Evolutionary conservation across 1,140 invertebrate species (phyloP).

Genomic region (Holotrichia oblita): DNA sequence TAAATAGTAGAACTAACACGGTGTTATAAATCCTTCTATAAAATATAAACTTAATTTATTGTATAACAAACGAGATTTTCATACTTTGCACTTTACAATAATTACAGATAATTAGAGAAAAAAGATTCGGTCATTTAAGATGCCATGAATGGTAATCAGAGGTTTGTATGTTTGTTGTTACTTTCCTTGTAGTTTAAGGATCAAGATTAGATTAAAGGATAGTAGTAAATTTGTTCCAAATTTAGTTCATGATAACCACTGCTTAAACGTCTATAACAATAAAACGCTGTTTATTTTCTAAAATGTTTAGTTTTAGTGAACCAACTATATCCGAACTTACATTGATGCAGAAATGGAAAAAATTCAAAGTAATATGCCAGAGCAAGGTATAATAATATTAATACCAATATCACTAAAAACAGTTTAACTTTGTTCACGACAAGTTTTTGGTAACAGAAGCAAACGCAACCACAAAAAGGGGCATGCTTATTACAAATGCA

Average conservation of each 20-base stretch:
- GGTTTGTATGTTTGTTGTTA: no score
- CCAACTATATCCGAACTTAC: neutral
- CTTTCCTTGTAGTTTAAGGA: no score
- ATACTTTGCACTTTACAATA: no score
- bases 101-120: no score
- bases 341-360: neutral
- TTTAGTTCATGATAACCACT: neutral
- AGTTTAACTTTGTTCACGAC: conserved; percentile 9
- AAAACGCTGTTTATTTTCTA: neutral
- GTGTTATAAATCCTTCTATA: no score
- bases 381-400: neutral
- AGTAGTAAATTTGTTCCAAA: no score
- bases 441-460: neutral
- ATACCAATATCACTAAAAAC: neutral
- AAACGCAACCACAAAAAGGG: conserved; percentile 1
- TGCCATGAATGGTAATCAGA: no score
- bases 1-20: no score
- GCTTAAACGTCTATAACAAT: neutral
- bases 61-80: no score
- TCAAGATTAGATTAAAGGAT: no score
- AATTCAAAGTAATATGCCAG: conserved; percentile 15
- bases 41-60: no score
- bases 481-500: conserved; percentile 5
- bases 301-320: conserved; percentile 28
- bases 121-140: no score